A percentile compares a stretch with the other conserved stretches of the same genome.
These are phyloP conservation scores for Pholis gunnellus DNA, from an alignment of 2,113 vertebrate genomes.

Conservation along the genomic window DNA sequence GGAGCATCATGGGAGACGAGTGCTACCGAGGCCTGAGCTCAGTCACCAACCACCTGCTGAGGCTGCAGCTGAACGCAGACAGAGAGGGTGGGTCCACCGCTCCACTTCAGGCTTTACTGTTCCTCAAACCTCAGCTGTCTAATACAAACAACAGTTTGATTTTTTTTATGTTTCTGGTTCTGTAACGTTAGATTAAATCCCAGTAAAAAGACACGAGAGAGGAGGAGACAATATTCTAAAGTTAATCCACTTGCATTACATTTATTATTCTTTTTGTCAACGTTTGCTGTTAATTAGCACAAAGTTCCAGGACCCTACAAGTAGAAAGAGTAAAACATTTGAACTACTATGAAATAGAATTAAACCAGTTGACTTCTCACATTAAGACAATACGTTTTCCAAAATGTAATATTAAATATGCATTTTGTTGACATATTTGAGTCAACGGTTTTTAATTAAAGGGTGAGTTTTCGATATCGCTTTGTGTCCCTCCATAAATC, in stretches of 20 bases:
- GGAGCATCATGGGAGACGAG: conserved; percentile 88
- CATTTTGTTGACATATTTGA: too few species aligned
- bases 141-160: neutral
- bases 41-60: conserved; percentile 92
- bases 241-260: too few species aligned
- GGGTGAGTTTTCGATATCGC: too few species aligned
- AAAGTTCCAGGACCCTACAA: too few species aligned
- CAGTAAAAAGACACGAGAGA: neutral
- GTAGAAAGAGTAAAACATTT: too few species aligned
- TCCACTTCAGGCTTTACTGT: neutral
- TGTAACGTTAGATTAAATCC: neutral
- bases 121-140: neutral
- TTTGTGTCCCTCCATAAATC: too few species aligned
- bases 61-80: conserved; percentile 88
- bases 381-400: too few species aligned
- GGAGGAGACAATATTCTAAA: too few species aligned
- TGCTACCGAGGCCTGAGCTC: conserved; percentile 88
- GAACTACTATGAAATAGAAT: too few species aligned
- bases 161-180: neutral
- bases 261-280: neutral
- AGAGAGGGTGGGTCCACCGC: conserved; percentile 77
- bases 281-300: neutral
- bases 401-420: too few species aligned
- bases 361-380: too few species aligned
- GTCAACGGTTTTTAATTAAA: too few species aligned